phyloP scores from a whole-genome alignment of 2,113 vertebrate species.

The Dunckerocampus dactyliophorus region DNA sequence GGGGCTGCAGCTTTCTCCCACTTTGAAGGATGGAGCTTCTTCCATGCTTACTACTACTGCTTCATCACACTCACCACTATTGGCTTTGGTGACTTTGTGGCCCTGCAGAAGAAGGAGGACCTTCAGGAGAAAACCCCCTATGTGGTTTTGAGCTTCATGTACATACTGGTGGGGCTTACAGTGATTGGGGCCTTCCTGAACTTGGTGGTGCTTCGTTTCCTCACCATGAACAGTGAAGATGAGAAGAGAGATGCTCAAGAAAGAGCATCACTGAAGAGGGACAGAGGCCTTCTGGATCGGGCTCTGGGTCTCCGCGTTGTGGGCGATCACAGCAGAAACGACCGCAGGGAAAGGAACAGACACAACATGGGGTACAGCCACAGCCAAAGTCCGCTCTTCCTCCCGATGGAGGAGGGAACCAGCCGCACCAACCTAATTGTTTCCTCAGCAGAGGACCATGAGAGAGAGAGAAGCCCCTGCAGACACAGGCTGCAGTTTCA shows the following conservation, averaged over 20 bases:
- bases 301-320: conserved; percentile 37
- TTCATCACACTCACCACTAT: conserved; percentile 98
- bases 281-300: conserved; percentile 67
- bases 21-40: conserved; percentile 96
- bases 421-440: conserved; percentile 88
- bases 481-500: conserved; percentile 46
- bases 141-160: conserved; percentile 96
- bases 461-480: conserved; percentile 47
- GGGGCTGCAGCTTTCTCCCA: conserved; percentile 89
- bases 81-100: conserved; percentile 96
- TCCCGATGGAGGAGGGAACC: conserved; percentile 80
- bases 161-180: conserved; percentile 91
- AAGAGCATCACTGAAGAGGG: conserved; percentile 74
- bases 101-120: conserved; percentile 91
- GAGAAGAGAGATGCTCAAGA: conserved; percentile 82
- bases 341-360: conserved; percentile 35
- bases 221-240: conserved; percentile 87
- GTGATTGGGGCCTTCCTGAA: conserved; percentile 97
- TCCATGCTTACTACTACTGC: conserved; percentile 96
- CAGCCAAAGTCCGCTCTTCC: conserved; percentile 77
- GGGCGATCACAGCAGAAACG: conserved; percentile 35
- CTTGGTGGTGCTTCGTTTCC: conserved; percentile 91
- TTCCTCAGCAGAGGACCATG: conserved; percentile 67
- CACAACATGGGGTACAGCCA: conserved; percentile 51
- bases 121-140: conserved; percentile 93